These are phyloP conservation scores for Phoebastria nigripes DNA, from an alignment of 2,797 vertebrate species.

Conservation along the genomic window DNA sequence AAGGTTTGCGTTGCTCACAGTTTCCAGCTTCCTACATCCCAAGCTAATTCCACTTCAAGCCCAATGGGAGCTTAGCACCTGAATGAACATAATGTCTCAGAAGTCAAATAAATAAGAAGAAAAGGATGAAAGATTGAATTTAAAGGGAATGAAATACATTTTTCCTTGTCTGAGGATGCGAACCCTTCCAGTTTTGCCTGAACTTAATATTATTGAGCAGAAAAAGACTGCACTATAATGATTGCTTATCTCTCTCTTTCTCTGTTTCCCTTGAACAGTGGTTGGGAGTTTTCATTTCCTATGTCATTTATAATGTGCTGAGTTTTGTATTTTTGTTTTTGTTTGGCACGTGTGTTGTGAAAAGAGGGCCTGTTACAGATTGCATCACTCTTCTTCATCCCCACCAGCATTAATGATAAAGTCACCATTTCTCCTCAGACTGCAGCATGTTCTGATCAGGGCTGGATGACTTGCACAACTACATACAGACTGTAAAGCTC, in stretches of 20 bases:
- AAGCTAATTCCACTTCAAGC: constrained; percentile 48
- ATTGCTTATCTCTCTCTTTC: constrained; percentile 58
- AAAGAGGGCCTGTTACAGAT: not conserved
- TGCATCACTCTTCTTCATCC: not conserved
- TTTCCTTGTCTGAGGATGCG: constrained; percentile 52
- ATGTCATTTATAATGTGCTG: constrained; percentile 64
- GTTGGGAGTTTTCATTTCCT: constrained; percentile 62
- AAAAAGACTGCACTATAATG: constrained; percentile 50
- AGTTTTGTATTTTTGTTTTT: constrained; percentile 57
- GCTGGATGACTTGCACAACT: not conserved
- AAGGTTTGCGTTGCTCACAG: not conserved
- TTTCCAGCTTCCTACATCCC: constrained; percentile 12
- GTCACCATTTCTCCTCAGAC: not conserved
- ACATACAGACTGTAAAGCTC: not conserved
- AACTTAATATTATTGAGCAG: constrained; percentile 54
- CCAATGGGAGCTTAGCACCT: constrained; percentile 44
- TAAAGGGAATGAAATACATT: constrained; percentile 55
- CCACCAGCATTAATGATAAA: not conserved
- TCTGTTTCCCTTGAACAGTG: constrained; percentile 31
- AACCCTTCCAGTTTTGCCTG: constrained; percentile 35
- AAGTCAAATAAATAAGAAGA: constrained; percentile 57
- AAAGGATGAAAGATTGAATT: constrained; percentile 43
- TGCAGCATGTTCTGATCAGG: not conserved
- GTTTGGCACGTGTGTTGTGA: not conserved
- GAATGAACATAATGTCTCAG: constrained; percentile 26